A percentile compares a stretch with the other conserved stretches of the same genome.
Evolutionary conservation across 2,888 invertebrate species (phyloP).

Genomic region (Drosophila diplacantha): DNA sequence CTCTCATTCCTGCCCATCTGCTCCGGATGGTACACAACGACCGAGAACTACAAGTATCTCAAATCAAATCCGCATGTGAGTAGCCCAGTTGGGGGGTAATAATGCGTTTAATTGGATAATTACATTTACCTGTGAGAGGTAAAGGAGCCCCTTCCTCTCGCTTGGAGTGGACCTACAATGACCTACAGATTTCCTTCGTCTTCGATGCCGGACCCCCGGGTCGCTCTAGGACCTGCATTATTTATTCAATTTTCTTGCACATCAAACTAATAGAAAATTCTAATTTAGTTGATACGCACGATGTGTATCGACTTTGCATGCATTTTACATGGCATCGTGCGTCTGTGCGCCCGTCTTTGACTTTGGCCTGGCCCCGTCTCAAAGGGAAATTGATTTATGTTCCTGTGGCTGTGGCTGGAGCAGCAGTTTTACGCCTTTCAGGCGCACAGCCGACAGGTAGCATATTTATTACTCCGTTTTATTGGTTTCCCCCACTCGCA

Average conservation of each 20-base stretch:
- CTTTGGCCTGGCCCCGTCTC: constrained; percentile 23
- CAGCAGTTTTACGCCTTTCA: constrained; percentile 58
- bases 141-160: not conserved
- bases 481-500: constrained; percentile 43
- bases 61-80: constrained; percentile 83
- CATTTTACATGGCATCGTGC: constrained; percentile 37
- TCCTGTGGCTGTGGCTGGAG: constrained; percentile 15
- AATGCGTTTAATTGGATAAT: constrained; percentile 19
- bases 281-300: constrained; percentile 37
- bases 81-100: constrained; percentile 50
- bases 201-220: not conserved
- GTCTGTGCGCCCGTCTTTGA: constrained; percentile 10
- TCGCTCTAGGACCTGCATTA: constrained; percentile 25
- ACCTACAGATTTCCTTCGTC: constrained; percentile 11
- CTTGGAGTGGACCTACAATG: not conserved
- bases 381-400: constrained; percentile 43
- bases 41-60: constrained; percentile 85
- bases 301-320: constrained; percentile 35
- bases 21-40: constrained; percentile 95
- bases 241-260: constrained; percentile 55
- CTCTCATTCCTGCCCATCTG: constrained; percentile 97
- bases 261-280: constrained; percentile 53
- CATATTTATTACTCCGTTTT: constrained; percentile 64
- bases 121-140: not conserved
- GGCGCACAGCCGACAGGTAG: constrained; percentile 47